Evolutionary conservation across 2,113 vertebrate species (phyloP).

Genomic region (Megaleporinus macrocephalus): DNA sequence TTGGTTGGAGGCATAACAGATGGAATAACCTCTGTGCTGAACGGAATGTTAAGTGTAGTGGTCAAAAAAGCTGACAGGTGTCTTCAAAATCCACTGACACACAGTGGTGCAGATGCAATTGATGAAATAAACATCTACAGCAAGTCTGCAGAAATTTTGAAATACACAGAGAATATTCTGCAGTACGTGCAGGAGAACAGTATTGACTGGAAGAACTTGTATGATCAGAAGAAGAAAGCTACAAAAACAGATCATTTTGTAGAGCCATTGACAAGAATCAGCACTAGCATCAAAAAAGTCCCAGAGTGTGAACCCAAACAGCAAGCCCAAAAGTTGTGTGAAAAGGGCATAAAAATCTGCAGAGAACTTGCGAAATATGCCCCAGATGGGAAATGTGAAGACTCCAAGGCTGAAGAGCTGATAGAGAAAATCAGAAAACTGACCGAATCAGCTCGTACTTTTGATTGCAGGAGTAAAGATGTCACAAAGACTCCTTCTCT

Average conservation of each 20-base stretch:
- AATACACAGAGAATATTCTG: neutral
- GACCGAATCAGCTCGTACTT: neutral
- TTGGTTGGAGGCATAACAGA: no score
- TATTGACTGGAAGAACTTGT: slow-evolving; percentile 28
- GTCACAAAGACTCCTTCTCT: slow-evolving; percentile 28
- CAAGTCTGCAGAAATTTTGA: slow-evolving; percentile 41
- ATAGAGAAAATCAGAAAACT: slow-evolving; percentile 6
- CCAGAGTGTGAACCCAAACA: slow-evolving; percentile 17
- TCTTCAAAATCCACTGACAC: no score
- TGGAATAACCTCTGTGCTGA: no score
- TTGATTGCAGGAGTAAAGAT: slow-evolving; percentile 47
- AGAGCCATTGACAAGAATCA: neutral
- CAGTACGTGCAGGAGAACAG: neutral
- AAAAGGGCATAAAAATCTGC: slow-evolving; percentile 26
- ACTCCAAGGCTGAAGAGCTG: neutral
- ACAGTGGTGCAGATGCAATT: neutral
- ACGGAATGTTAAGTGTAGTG: no score
- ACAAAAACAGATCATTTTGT: neutral
- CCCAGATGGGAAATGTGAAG: neutral
- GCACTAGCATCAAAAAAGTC: neutral
- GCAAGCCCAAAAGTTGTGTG: slow-evolving; percentile 20
- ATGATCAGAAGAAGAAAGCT: slow-evolving; percentile 30
- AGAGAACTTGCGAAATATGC: slow-evolving; percentile 11
- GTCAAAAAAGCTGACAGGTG: no score
- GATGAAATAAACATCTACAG: slow-evolving; percentile 27